Conservation (phyloP, 2,888 invertebrate genomes). For the Congeria kusceri region DNA sequence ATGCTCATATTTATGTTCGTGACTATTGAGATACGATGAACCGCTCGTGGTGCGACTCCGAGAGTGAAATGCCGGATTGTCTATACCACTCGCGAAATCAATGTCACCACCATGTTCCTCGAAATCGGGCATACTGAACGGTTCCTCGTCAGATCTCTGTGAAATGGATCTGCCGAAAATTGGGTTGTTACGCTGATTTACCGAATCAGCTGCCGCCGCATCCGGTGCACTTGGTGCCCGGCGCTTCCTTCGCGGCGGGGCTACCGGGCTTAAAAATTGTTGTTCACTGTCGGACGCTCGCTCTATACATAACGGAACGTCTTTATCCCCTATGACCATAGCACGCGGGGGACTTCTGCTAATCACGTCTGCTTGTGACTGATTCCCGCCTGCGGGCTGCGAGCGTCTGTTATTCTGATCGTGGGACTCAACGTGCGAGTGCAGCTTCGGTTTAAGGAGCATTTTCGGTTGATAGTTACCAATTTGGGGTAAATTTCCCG, state of each 20-base stretch:
- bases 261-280: slow-evolving; percentile 34
- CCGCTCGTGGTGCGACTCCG: slow-evolving; percentile 19
- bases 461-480: slow-evolving; percentile 71
- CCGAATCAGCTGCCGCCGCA: background rate
- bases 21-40: slow-evolving; percentile 10
- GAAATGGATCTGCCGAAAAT: slow-evolving; percentile 54
- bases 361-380: slow-evolving; percentile 8
- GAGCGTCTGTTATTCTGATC: background rate
- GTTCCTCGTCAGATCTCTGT: slow-evolving; percentile 49
- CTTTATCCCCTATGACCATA: slow-evolving; percentile 60
- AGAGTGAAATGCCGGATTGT: slow-evolving; percentile 39
- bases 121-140: slow-evolving; percentile 35
- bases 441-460: slow-evolving; percentile 14
- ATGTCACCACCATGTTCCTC: slow-evolving; percentile 60
- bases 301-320: slow-evolving; percentile 53
- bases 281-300: background rate
- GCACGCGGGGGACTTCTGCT: background rate
- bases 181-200: slow-evolving; percentile 36
- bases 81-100: slow-evolving; percentile 51
- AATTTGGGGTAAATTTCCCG: slow-evolving; percentile 63
- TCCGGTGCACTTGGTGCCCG: slow-evolving; percentile 54
- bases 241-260: slow-evolving; percentile 53
- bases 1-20: background rate
- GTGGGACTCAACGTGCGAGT: background rate
- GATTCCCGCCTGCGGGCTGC: background rate